Base-by-base conservation (phyloP, 2,113 vertebrate species). In the Amphiprion percula region DNA sequence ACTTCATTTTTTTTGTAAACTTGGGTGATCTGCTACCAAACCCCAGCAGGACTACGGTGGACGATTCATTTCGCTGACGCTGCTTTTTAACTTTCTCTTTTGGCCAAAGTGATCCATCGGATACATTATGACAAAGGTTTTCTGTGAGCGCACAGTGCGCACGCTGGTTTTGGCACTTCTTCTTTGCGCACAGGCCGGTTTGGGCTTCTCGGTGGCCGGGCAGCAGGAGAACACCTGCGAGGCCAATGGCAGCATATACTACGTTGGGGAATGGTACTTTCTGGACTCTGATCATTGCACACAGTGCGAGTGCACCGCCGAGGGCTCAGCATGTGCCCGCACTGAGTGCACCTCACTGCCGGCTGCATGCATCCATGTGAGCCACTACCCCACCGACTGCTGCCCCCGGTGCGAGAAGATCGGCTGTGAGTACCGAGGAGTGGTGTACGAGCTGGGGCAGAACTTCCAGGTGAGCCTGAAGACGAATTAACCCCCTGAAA, bases 301-400 rank as follows among this genome's bases (percentile, higher is more conserved):
- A 37, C 96, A 96, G 73, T 96, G 96, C 17, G 95, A 96, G 77
- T 96, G 96, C 85, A 96, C 96, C 0, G 4, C 88, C 0, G 94
- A 94, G 24, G 96, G 96, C 8, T 86, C 95, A 0, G 81, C 83
- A 0, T 96, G 96, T 41, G 91, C 94, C 60, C 89, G 94, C 78
- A 95, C 94, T 0, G 94, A 96, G 82, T 96, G 96, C 92, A 94
- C 92, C 55, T 90, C 94, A 10, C 93, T 96, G 14, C 95, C 96
- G 19, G 91, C 95, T 1, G 95, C 95, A 1, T 96, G 96, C 91
- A 95, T 96, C 87, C 95, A 96, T 47, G 94, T 96, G 59, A 96
- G 95, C 92, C 95, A 96, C 90, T 96, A 96, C 88, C 96, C 95
- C 73, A 94, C 89, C 23, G 95, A 96, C 92, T 96, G 96, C 92